Evolutionary conservation across 2,797 vertebrate genomes (phyloP), one percentile per base, ranked within the genome.

Genomic region (Scomberomorus guttatus): DNA sequence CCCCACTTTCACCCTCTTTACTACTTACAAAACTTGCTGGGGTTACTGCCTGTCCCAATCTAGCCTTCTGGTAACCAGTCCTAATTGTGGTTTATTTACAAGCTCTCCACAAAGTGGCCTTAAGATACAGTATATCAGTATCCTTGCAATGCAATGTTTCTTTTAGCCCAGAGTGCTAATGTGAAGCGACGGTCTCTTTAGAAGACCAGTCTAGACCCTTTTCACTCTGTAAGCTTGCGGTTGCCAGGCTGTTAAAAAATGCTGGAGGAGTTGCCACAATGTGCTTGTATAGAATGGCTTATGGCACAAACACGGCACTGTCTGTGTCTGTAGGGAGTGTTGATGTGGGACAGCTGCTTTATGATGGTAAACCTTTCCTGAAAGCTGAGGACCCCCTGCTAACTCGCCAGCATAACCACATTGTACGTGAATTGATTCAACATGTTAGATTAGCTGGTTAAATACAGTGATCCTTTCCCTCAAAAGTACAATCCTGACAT

Each of bases 361-460:
- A 92, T 95, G 90, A 96, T 94, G 94, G 90, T 94, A 95, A 95
- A 92, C 90, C 52, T 58, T 80, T 74, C 87, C 89, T 89, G 81
- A 92, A 92, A 91, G 88, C 91, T 72, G 76, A 74, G 89, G 90
- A 92, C 88, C 94, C 85, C 91, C 91, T 83, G 78, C 86, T 86
- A 68, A 85, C 89, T 83, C 81, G 88, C 89, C 90, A 81, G 89
- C 89, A 88, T 91, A 89, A 90, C 88, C 79, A 48, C 89, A 85
- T 89, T 93, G 92, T 92, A 93, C 89, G 90, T 93, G 94, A 92
- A 94, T 91, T 84, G 93, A 94, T 93, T 95, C 85, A 71, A 91
- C 90, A 80, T 93, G 93, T 94, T 85, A 91, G 92, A 95, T 95
- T 95, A 94, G 90, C 90, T 88, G 89, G 79, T 91, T 92, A 94